A percentile compares a stretch with the other conserved stretches of the same genome.
Conservation (phyloP, 2,888 invertebrate species). For the Phaedon cochleariae region DNA sequence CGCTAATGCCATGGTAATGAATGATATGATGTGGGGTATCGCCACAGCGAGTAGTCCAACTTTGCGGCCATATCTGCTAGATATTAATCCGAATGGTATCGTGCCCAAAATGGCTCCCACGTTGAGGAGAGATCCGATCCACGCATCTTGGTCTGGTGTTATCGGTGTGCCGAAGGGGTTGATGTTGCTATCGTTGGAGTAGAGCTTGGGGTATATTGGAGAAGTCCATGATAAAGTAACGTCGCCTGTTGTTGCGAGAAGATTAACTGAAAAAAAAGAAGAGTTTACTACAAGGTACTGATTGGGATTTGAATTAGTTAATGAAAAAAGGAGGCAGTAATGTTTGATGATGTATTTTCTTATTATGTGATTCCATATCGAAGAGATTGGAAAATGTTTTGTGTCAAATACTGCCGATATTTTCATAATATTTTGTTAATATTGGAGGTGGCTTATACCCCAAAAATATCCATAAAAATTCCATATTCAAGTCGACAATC, state of each 20-base stretch:
- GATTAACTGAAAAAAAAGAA: slow-evolving; percentile 42
- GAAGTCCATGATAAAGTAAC: slow-evolving; percentile 51
- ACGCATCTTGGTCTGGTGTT: slow-evolving; percentile 59
- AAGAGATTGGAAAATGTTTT: no score
- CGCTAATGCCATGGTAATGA: slow-evolving; percentile 42
- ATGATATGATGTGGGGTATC: slow-evolving; percentile 45
- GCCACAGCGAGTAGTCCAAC: slow-evolving; percentile 68
- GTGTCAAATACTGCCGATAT: no score
- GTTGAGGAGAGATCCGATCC: slow-evolving; percentile 64
- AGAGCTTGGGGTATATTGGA: slow-evolving; percentile 50
- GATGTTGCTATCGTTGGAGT: slow-evolving; percentile 44
- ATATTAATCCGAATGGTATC: slow-evolving; percentile 71
- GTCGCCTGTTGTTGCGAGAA: slow-evolving; percentile 50
- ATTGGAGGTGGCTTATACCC: no score
- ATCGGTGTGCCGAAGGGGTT: slow-evolving; percentile 58
- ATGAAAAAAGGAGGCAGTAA: no score
- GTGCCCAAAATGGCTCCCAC: slow-evolving; percentile 69
- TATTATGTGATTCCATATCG: no score
- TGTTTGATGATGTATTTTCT: no score
- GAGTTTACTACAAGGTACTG: no score
- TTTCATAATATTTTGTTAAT: no score
- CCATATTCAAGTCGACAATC: no score
- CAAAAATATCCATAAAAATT: no score
- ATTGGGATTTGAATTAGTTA: no score
- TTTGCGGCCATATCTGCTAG: slow-evolving; percentile 74